Base-by-base conservation (phyloP, 2,888 invertebrate genomes). In the Seira sanloemensis region DNA sequence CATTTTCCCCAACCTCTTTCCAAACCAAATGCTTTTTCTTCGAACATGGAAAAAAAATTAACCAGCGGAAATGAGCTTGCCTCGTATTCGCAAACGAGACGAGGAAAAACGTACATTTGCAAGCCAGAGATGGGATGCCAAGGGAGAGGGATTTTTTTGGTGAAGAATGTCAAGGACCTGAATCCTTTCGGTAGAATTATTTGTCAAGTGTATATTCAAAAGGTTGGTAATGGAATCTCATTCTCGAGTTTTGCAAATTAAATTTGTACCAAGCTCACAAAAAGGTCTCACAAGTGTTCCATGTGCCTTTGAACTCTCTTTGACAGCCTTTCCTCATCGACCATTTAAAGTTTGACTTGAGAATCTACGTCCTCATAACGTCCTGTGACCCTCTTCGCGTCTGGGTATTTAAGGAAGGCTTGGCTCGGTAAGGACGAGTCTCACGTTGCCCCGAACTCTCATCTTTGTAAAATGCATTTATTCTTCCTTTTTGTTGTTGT, bases 71-170 rank as follows among this genome's bases (percentile, higher is more conserved):
- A 95, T 1, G 96, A 94, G 91, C 96, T 95, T 16, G 91, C 94
- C 80, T 94, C 93, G 88, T 96, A 94, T 91, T 94, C 94, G 91
- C 94, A 94, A 91, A 93, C 93, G 86, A 94, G 94, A 90, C 95
- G 92, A 91, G 94, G 94, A 86, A 94, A 94, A 91, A 95, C 96
- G 0, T 97, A 95, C 90, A 98, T 98, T 84, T 93, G 97, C 86
- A 98, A 98, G 91, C 97, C 98, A 0, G 97, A 97, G 90, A 95
- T 95, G 84, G 97, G 97, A 0, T 96, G 97, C 90, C 97, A 97
- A 91, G 97, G 98, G 0, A 94, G 95, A 66, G 97, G 97, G 0
- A 98, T 98, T 89, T 96, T 95, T 91, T 92, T 98, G 65, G 96
- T 97, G 24, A 95, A 94, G 90, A 95, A 94, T 85, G 93, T 97